A percentile compares a stretch with the other conserved stretches of the same genome.
Evolutionary conservation across 1,140 invertebrate genomes (phyloP).

Genomic region (Hetaerina americana): DNA sequence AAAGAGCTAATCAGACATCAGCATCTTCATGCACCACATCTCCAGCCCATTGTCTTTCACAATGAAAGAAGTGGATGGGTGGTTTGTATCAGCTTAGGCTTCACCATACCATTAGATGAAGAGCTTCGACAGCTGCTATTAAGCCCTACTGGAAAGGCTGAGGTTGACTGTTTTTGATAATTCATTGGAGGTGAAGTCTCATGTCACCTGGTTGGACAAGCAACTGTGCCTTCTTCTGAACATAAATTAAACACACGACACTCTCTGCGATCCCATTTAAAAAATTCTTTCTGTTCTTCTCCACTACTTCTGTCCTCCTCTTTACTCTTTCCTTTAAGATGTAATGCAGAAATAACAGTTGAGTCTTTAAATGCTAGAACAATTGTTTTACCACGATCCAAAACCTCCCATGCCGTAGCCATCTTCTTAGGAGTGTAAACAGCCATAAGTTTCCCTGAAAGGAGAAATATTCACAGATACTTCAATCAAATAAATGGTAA

Average conservation of each 20-base stretch:
- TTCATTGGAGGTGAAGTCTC: neutral
- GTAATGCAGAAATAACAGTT: slow-evolving; percentile 46
- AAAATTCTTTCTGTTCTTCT: neutral
- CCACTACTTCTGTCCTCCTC: neutral
- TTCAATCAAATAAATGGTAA: no score
- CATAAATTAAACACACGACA: neutral
- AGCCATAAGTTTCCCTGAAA: slow-evolving; percentile 50
- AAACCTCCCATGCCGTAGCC: slow-evolving; percentile 62
- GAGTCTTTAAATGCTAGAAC: slow-evolving; percentile 51
- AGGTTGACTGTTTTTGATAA: neutral
- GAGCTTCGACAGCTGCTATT: neutral
- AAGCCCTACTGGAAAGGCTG: neutral
- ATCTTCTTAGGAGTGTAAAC: slow-evolving; percentile 61
- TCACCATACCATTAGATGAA: neutral
- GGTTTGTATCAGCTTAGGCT: neutral
- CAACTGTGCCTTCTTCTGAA: neutral
- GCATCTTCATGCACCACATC: neutral
- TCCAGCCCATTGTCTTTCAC: neutral
- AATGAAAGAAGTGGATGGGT: neutral
- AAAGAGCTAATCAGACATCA: neutral
- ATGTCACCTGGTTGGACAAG: neutral
- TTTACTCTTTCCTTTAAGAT: slow-evolving; percentile 17
- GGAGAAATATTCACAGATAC: no score
- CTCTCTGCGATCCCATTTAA: neutral
- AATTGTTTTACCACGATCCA: slow-evolving; percentile 52